Evolutionary conservation across 2,888 invertebrate genomes (phyloP).

Genomic region (Lasius platythorax): DNA sequence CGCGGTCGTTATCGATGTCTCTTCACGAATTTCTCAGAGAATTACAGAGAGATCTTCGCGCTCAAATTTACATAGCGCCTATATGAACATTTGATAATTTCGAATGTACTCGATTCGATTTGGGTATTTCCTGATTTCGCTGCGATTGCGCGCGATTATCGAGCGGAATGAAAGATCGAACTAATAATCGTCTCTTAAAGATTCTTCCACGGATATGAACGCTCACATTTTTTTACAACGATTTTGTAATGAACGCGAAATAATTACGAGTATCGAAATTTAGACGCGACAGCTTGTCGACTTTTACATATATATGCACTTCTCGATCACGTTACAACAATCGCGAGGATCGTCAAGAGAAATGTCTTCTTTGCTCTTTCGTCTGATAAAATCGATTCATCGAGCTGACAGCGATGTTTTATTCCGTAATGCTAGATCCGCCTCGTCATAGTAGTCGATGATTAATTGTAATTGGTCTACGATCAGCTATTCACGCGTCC

Average conservation of each 20-base stretch:
- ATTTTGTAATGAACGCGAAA: not conserved
- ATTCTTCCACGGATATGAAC: not conserved
- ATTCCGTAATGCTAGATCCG: constrained; percentile 1
- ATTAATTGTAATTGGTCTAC: constrained; percentile 29
- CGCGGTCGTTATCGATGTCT: constrained; percentile 14
- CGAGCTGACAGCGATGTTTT: not conserved
- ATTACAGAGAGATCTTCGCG: not conserved
- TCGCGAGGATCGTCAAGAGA: constrained; percentile 30
- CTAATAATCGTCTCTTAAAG: not conserved
- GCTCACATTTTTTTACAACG: not conserved
- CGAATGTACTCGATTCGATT: not conserved
- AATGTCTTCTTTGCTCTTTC: constrained; percentile 18
- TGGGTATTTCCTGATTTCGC: not conserved
- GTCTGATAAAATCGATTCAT: constrained; percentile 4
- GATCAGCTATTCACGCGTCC: constrained; percentile 22
- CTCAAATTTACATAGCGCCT: not conserved
- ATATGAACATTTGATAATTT: not conserved
- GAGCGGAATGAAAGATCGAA: not conserved
- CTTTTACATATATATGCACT: constrained; percentile 35
- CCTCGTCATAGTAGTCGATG: constrained; percentile 21
- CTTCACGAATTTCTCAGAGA: not conserved
- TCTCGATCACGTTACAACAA: constrained; percentile 12
- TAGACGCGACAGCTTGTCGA: constrained; percentile 14
- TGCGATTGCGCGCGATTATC: not conserved
- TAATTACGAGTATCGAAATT: constrained; percentile 16